phyloP scores from a whole-genome alignment of 1,140 invertebrate species.

The Meloidogyne hapla region DNA sequence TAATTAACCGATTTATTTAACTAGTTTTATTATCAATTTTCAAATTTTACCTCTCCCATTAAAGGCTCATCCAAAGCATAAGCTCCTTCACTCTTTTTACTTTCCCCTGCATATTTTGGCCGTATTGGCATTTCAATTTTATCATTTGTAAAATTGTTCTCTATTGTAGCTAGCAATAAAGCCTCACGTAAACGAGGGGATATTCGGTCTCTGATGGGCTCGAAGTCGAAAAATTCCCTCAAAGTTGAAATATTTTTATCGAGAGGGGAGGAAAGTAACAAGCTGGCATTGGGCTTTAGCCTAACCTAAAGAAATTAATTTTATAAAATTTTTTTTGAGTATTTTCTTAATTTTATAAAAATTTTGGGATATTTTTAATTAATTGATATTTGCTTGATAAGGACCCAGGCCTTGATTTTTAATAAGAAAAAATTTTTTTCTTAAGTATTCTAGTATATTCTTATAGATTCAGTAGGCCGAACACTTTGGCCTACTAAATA shows the following conservation, averaged over 20 bases:
- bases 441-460: no score
- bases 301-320: conserved; percentile 27
- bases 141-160: neutral
- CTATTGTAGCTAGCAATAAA: neutral
- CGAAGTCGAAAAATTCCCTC: conserved; percentile 47
- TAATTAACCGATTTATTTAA: no score
- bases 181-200: conserved; percentile 26
- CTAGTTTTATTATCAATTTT: no score
- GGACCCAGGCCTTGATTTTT: no score
- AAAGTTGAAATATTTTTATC: conserved; percentile 41
- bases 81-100: neutral
- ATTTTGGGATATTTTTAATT: no score
- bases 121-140: neutral
- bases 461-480: no score
- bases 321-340: no score
- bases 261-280: conserved; percentile 23
- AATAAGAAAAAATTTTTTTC: no score
- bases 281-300: neutral
- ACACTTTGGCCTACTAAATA: no score
- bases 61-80: conserved; percentile 7
- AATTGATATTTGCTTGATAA: no score
- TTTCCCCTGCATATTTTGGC: neutral
- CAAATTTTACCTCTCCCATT: conserved; percentile 8
- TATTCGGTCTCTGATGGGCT: conserved; percentile 54
- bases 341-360: no score